Percentiles rank a stretch among this genome's conserved stretches.
phyloP scores from a whole-genome alignment of 2,888 invertebrate genomes.

The Oasisia sp. region DNA sequence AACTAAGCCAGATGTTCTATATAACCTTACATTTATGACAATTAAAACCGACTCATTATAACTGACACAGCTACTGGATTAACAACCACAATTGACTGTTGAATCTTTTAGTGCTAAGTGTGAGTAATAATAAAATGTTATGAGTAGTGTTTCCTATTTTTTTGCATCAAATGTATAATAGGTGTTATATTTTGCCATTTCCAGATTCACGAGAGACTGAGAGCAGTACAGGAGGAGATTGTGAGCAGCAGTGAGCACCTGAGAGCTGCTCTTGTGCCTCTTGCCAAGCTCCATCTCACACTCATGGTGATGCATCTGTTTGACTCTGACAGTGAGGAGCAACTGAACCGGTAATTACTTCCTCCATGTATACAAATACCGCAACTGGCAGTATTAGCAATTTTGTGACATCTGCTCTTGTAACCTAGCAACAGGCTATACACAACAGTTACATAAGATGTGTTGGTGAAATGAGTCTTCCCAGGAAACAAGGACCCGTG shows the following conservation, averaged over 20 bases:
- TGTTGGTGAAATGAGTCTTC: too few species aligned
- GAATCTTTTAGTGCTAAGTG: not conserved
- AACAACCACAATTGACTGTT: too few species aligned
- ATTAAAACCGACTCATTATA: too few species aligned
- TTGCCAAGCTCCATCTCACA: slow-evolving; percentile 46
- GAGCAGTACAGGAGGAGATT: slow-evolving; percentile 41
- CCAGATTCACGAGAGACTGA: slow-evolving; percentile 41
- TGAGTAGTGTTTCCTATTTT: not conserved
- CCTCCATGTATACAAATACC: not conserved
- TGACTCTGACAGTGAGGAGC: not conserved
- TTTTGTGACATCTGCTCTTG: too few species aligned
- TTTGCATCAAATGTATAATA: not conserved
- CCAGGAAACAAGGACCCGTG: too few species aligned
- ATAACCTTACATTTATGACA: too few species aligned
- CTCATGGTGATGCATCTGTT: slow-evolving; percentile 41
- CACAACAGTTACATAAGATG: too few species aligned
- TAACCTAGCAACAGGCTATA: too few species aligned
- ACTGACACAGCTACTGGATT: too few species aligned
- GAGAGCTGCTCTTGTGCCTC: slow-evolving; percentile 38
- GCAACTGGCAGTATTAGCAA: too few species aligned
- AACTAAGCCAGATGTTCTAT: too few species aligned
- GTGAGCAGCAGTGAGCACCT: slow-evolving; percentile 32
- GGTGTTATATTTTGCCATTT: not conserved
- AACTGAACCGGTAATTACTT: not conserved
- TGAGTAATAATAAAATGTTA: not conserved